Evolutionary conservation across 2,113 vertebrate genomes (phyloP).

Genomic region (Todiramphus saurophagus): DNA sequence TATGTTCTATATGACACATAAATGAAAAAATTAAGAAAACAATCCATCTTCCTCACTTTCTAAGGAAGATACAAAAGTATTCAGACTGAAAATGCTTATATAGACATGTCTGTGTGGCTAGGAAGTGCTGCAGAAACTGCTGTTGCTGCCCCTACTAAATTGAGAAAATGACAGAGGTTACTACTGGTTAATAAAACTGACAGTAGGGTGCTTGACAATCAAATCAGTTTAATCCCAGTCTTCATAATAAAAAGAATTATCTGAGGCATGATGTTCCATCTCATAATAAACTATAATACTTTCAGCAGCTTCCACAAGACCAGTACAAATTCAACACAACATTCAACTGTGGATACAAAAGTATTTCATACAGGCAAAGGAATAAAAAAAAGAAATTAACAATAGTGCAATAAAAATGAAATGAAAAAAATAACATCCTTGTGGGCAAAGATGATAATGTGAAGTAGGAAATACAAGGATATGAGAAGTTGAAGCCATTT

Average conservation of each 20-base stretch:
- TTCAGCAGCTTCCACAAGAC: neutral
- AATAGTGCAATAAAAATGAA: neutral
- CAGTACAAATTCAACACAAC: neutral
- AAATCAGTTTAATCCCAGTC: neutral
- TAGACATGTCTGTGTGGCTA: neutral
- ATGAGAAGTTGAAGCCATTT: neutral
- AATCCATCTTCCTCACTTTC: neutral
- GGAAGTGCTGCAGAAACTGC: neutral
- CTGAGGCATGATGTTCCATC: neutral
- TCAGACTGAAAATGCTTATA: neutral
- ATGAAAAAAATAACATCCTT: neutral
- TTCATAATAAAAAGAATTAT: neutral
- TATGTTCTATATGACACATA: neutral
- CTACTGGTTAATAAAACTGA: neutral
- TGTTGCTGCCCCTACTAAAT: neutral
- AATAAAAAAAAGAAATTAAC: neutral
- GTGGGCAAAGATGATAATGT: neutral
- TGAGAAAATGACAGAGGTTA: neutral
- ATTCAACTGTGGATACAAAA: neutral
- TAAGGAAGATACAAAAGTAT: neutral
- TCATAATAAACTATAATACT: neutral
- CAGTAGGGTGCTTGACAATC: neutral
- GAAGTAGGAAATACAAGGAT: neutral
- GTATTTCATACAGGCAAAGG: neutral
- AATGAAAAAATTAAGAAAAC: neutral